Conservation (phyloP, 2,113 vertebrate species). For the Sprattus sprattus region DNA sequence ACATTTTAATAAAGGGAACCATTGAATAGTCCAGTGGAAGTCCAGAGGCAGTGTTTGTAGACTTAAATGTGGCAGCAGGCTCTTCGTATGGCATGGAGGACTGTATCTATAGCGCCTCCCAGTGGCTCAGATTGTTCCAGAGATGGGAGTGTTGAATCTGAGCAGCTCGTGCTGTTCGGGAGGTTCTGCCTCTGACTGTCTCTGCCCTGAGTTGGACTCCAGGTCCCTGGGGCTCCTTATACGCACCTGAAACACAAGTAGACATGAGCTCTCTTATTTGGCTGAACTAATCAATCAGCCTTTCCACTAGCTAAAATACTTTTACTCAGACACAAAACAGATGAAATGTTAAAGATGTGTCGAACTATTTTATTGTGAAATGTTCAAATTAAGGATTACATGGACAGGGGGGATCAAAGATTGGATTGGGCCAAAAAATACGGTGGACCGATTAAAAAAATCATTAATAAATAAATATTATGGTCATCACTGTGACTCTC, state of each 20-base stretch:
- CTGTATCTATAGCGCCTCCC: background rate
- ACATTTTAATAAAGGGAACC: background rate
- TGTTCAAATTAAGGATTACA: too few relatives aligned
- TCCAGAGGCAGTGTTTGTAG: background rate
- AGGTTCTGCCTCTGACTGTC: background rate
- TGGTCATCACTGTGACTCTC: background rate
- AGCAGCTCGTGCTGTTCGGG: background rate
- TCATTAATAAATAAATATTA: background rate
- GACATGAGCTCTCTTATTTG: background rate
- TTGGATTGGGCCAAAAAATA: background rate
- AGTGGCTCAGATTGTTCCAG: background rate
- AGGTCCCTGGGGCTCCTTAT: slow-evolving; percentile 25
- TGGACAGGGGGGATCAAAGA: too few relatives aligned
- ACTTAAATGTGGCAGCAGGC: background rate
- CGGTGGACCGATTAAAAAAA: background rate
- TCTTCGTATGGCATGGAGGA: background rate
- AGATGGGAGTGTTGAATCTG: background rate
- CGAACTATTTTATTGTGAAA: too few relatives aligned
- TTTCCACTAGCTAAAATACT: background rate
- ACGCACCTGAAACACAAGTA: slow-evolving; percentile 49
- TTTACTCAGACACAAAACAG: background rate
- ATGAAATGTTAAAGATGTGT: background rate
- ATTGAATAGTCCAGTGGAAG: background rate
- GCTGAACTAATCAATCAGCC: background rate
- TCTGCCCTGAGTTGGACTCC: background rate